phyloP scores from a whole-genome alignment of 2,113 vertebrate species.

The Myrmophylax atrothorax region DNA sequence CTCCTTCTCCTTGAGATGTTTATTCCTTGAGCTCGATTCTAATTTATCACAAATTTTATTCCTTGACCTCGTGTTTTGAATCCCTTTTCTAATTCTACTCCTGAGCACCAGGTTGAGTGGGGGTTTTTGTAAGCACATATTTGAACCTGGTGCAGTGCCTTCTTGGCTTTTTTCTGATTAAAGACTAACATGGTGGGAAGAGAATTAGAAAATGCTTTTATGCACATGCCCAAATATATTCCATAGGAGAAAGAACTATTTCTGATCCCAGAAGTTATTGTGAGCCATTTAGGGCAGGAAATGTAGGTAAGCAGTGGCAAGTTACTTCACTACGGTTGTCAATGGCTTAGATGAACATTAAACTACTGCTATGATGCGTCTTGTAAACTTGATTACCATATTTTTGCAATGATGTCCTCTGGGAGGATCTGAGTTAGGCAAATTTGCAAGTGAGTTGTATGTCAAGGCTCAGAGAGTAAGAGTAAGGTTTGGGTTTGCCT shows the following conservation, averaged over 20 bases:
- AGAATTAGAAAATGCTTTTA: background rate
- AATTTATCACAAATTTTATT: background rate
- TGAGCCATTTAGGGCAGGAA: background rate
- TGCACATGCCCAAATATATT: background rate
- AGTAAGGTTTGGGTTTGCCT: background rate
- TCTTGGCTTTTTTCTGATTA: background rate
- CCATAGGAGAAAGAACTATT: background rate
- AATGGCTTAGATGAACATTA: background rate
- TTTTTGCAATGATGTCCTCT: background rate
- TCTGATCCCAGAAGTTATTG: background rate
- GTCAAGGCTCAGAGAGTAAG: background rate
- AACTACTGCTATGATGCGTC: background rate
- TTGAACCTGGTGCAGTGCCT: background rate
- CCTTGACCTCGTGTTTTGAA: background rate
- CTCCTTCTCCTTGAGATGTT: background rate
- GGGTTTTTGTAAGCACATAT: background rate
- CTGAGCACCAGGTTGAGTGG: background rate
- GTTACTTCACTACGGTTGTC: background rate
- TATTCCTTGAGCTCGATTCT: background rate
- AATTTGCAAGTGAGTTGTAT: background rate
- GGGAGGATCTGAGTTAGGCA: background rate
- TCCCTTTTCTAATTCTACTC: background rate
- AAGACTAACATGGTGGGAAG: background rate
- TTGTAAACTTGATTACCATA: background rate
- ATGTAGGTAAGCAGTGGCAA: background rate